A percentile compares a stretch with the other conserved stretches of the same genome.
Conservation (phyloP, 2,888 invertebrate genomes). For the Metopia argyrocephala region DNA sequence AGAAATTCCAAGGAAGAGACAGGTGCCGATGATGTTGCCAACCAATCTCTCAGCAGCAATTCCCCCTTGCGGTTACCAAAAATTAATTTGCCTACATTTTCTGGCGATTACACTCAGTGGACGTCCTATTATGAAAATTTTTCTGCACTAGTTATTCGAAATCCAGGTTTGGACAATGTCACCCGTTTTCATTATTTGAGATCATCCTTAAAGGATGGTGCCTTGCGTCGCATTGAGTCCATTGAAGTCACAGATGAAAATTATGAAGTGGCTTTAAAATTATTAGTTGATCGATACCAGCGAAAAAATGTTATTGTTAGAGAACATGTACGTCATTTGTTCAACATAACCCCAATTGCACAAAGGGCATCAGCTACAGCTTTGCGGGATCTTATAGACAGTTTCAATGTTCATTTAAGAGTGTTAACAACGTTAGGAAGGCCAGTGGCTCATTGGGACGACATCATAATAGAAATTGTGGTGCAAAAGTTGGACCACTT, state of each 20-base stretch:
- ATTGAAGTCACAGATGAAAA: constrained; percentile 31
- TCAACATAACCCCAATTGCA: constrained; percentile 22
- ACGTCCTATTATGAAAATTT: constrained; percentile 31
- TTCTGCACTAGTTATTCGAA: constrained; percentile 20
- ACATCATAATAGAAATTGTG: constrained; percentile 30
- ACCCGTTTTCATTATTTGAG: constrained; percentile 19
- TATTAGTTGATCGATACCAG: constrained; percentile 19
- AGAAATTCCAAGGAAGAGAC: not conserved
- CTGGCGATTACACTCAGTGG: constrained; percentile 41
- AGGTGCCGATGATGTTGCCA: too few species aligned
- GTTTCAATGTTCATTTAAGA: not conserved
- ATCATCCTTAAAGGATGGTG: constrained; percentile 18
- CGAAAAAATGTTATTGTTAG: not conserved
- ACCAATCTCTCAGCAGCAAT: not conserved
- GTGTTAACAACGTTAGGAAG: constrained; percentile 16
- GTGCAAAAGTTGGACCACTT: constrained; percentile 18
- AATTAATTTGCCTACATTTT: constrained; percentile 17
- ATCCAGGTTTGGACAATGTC: constrained; percentile 14
- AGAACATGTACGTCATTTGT: constrained; percentile 11
- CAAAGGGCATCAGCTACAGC: not conserved
- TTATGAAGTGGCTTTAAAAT: constrained; percentile 22
- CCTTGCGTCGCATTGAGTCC: constrained; percentile 29
- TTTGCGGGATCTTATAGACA: not conserved
- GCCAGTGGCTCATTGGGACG: constrained; percentile 35
- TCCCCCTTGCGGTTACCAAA: constrained; percentile 12